A percentile compares a stretch with the other conserved stretches of the same genome.
Conservation (phyloP, 2,113 vertebrate genomes). For the Neolamprologus kungweensis region DNA sequence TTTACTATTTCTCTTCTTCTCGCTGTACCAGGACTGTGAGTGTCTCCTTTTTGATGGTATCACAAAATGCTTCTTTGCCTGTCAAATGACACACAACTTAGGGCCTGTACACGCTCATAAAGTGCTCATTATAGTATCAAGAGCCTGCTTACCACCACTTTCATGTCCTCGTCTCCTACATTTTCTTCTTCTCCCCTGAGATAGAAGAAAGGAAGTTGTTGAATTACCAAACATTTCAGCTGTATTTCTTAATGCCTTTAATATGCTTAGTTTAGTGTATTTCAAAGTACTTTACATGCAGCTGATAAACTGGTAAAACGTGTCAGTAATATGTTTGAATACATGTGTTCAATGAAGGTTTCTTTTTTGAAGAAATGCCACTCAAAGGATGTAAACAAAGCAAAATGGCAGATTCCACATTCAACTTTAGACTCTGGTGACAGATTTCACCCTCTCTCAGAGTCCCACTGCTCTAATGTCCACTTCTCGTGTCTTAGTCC, state of each 20-base stretch:
- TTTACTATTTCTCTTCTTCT: neutral
- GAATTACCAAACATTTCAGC: neutral
- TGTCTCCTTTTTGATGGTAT: neutral
- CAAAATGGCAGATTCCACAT: neutral
- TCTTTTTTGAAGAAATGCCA: neutral
- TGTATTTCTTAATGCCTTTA: neutral
- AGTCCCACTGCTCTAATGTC: neutral
- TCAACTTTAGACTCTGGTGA: neutral
- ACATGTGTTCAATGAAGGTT: neutral
- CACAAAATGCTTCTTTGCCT: constrained; percentile 35
- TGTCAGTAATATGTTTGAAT: neutral
- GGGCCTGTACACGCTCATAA: neutral
- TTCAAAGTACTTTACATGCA: neutral
- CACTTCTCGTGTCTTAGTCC: neutral
- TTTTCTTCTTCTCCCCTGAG: constrained; percentile 6
- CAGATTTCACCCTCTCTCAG: neutral
- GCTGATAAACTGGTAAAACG: neutral
- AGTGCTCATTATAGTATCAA: neutral
- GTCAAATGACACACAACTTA: neutral
- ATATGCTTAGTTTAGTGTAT: neutral
- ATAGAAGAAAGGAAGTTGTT: neutral
- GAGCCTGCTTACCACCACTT: constrained; percentile 60
- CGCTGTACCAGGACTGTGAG: neutral
- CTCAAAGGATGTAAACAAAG: neutral
- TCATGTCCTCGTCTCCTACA: constrained; percentile 40